Percentiles rank a stretch among this genome's conserved stretches.
These are phyloP conservation scores for Nothobranchius furzeri DNA, from an alignment of 2,113 vertebrate species.

Conservation along the genomic window DNA sequence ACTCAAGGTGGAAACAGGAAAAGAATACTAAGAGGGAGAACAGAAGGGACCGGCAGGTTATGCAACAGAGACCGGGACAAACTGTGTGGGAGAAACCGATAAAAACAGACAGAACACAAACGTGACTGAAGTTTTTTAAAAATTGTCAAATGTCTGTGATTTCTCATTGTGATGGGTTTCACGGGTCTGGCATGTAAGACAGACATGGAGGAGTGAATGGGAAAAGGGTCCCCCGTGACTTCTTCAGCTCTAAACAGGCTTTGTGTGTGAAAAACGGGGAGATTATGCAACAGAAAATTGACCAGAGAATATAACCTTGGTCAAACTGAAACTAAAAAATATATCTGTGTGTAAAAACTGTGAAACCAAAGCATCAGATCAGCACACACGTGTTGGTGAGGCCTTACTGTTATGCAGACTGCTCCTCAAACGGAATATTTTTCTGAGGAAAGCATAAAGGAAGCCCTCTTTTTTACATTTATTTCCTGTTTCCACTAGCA, in stretches of 20 bases:
- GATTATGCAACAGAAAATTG: constrained; percentile 4
- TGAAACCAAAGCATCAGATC: neutral
- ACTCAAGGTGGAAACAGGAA: constrained; percentile 22
- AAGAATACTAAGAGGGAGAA: constrained; percentile 41
- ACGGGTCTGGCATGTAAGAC: too few relatives aligned
- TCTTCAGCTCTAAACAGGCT: constrained; percentile 6
- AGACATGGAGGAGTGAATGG: too few relatives aligned
- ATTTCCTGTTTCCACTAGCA: constrained; percentile 59
- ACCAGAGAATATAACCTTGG: neutral
- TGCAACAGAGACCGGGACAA: constrained; percentile 29
- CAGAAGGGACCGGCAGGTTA: constrained; percentile 44
- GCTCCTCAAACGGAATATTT: constrained; percentile 23
- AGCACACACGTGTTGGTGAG: neutral
- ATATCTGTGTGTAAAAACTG: neutral
- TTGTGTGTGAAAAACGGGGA: constrained; percentile 21
- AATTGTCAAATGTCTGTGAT: too few relatives aligned
- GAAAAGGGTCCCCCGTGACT: too few relatives aligned
- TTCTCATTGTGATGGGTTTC: too few relatives aligned
- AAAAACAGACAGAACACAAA: too few relatives aligned
- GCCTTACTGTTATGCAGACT: neutral
- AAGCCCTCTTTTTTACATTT: constrained; percentile 59
- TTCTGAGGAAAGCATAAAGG: constrained; percentile 70
- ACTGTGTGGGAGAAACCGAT: neutral
- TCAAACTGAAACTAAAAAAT: constrained; percentile 1
- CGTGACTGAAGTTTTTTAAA: neutral